phyloP scores from a whole-genome alignment of 2,888 invertebrate species.

The Tetheella fluctuosa region DNA sequence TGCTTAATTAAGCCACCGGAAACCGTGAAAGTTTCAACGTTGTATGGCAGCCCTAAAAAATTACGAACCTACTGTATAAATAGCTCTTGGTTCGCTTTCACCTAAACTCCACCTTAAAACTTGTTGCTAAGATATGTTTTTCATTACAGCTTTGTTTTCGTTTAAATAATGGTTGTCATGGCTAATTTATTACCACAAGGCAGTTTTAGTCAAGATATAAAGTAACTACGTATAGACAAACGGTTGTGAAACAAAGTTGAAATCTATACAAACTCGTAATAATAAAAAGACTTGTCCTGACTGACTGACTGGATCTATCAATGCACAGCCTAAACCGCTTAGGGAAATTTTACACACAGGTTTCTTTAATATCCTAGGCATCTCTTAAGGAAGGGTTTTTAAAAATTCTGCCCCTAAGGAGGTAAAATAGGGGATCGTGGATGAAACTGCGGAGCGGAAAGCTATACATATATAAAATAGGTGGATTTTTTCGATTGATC shows the following conservation, averaged over 20 bases:
- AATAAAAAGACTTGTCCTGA: no score
- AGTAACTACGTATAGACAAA: not conserved
- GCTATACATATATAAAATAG: no score
- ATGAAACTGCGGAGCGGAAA: no score
- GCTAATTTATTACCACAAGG: conserved; percentile 16
- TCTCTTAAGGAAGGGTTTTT: no score
- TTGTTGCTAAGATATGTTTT: not conserved
- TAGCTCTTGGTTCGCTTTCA: not conserved
- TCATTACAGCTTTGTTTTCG: conserved; percentile 4
- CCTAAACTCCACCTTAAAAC: not conserved
- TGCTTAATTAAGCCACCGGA: not conserved
- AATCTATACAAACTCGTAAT: conserved; percentile 7
- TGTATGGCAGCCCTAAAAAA: not conserved
- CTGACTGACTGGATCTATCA: no score
- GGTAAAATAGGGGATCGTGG: no score
- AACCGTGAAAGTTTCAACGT: not conserved
- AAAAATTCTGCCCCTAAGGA: no score
- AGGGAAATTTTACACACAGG: no score
- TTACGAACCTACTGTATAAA: not conserved
- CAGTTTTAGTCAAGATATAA: conserved; percentile 6
- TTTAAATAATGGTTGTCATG: conserved; percentile 13
- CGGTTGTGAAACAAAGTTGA: conserved; percentile 12
- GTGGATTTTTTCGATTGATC: conserved; percentile 28
- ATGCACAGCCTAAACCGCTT: no score
- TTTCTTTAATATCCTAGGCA: no score